Base-by-base conservation (phyloP, 2,888 invertebrate genomes). In the Chironomus riparius region DNA sequence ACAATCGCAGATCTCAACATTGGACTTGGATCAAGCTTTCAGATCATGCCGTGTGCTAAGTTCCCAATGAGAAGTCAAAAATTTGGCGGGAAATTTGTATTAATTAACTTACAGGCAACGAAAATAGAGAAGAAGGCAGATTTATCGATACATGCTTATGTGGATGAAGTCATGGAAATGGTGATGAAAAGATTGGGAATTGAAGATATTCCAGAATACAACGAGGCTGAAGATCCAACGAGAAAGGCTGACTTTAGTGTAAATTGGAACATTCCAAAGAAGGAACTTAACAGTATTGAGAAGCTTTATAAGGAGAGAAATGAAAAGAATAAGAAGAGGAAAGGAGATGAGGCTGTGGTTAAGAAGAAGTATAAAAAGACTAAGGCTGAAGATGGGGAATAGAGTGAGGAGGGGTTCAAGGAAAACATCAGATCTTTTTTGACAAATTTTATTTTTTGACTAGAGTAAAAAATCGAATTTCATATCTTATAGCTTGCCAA, bases 81-180 rank as follows among this genome's bases (percentile, higher is more conserved):
- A 82, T 91, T 91, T 82, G 91, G 91, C 24, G 97, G 97, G 3
- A 92, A 92, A 82, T 85, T 99, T 74, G 94, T 94, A 18, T 94
- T 98, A 80, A 93, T 98, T 78, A 99, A 99, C 85, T 86, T 99
- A 75, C 99, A 99, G 83, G 92, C 94, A n/a, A 99, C 98, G 3
- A 97, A 98, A 87, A 95, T 97, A 86, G 96, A 95, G 86, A 93
- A 93, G 81, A 94, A 95, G 85, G 93, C 96, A 22, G 92, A 96
- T 83, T 84, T 98, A 77, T 87, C 93, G 70, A 95, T 98, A 78
- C 91, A 95, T 81, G 89, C 92, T 15, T 97, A 94, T 84, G 94
- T 97, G 0, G 97, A 98, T 83, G 89, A 90, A 76, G 88, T 97
- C 70, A 85, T 96, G 80, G 86, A 86, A 77, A 89, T 88, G 81